phyloP scores from a whole-genome alignment of 2,113 vertebrate genomes.

The Archocentrus centrarchus region DNA sequence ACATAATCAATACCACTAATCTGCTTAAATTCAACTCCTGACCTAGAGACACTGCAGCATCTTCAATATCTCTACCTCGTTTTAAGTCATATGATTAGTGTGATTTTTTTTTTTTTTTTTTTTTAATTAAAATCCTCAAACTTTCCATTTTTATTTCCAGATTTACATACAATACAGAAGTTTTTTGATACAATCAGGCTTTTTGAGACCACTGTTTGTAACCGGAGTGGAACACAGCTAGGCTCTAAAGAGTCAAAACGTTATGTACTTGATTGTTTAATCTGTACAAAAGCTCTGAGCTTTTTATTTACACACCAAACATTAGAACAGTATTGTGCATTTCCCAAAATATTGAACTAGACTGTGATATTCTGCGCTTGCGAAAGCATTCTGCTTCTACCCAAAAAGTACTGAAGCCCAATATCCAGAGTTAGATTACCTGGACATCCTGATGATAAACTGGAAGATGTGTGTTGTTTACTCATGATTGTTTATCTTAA shows the following conservation, averaged over 20 bases:
- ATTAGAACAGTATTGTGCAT: neutral
- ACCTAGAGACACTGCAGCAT: neutral
- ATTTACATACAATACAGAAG: neutral
- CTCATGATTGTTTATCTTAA: neutral
- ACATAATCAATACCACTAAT: neutral
- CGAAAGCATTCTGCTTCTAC: neutral
- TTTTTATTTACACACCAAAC: neutral
- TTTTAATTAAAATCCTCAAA: neutral
- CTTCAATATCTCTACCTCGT: neutral
- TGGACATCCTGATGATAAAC: neutral
- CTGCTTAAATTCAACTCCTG: neutral
- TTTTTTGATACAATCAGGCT: neutral
- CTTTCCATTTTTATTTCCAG: neutral
- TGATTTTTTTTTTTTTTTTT: neutral
- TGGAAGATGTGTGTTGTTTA: neutral
- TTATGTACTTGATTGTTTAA: rapidly evolving
- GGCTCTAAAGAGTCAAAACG: neutral
- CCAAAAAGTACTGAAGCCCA: neutral
- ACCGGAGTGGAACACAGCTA: too few species aligned
- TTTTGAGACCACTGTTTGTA: neutral
- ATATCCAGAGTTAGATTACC: neutral
- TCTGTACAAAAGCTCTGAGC: neutral
- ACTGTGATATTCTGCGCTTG: neutral
- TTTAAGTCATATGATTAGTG: neutral
- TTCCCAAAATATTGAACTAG: rapidly evolving